Percentiles rank a stretch among this genome's conserved stretches.
phyloP scores from a whole-genome alignment of 2,113 vertebrate species.

The Salvelinus sp. region DNA sequence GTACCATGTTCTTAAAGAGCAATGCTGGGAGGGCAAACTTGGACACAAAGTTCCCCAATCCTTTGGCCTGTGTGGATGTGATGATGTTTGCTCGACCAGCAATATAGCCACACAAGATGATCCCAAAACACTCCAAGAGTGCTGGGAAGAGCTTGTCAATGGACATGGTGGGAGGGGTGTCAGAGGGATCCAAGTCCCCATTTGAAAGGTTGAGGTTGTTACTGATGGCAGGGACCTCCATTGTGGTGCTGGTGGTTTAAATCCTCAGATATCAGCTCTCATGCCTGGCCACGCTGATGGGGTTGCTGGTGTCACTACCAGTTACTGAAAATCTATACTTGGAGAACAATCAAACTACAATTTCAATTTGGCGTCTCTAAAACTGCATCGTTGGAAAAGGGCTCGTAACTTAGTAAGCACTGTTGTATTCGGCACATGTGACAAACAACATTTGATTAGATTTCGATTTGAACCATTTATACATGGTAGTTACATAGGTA shows the following conservation, averaged over 20 bases:
- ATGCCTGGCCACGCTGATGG: neutral
- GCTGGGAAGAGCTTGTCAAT: slow-evolving; percentile 93
- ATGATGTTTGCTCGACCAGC: slow-evolving; percentile 91
- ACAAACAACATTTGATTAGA: no score
- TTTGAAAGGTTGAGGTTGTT: slow-evolving; percentile 16
- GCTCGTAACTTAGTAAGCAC: no score
- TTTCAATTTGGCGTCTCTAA: neutral
- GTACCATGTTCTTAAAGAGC: slow-evolving; percentile 97
- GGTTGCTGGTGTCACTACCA: neutral
- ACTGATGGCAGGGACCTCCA: slow-evolving; percentile 36
- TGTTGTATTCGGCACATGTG: no score
- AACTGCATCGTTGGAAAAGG: no score
- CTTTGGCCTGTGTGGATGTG: slow-evolving; percentile 89
- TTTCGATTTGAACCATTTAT: no score
- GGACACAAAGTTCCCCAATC: slow-evolving; percentile 93
- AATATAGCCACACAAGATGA: slow-evolving; percentile 93
- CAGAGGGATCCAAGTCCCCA: slow-evolving; percentile 48
- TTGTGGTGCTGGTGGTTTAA: slow-evolving; percentile 25
- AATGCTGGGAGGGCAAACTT: slow-evolving; percentile 95
- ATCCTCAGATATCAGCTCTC: slow-evolving; percentile 12
- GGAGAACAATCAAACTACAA: neutral
- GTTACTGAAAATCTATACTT: neutral
- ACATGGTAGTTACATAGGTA: no score
- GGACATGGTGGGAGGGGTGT: slow-evolving; percentile 78
- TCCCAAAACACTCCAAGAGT: slow-evolving; percentile 94